phyloP scores from a whole-genome alignment of 2,888 invertebrate genomes.

The Meiosimyza platycephala region DNA sequence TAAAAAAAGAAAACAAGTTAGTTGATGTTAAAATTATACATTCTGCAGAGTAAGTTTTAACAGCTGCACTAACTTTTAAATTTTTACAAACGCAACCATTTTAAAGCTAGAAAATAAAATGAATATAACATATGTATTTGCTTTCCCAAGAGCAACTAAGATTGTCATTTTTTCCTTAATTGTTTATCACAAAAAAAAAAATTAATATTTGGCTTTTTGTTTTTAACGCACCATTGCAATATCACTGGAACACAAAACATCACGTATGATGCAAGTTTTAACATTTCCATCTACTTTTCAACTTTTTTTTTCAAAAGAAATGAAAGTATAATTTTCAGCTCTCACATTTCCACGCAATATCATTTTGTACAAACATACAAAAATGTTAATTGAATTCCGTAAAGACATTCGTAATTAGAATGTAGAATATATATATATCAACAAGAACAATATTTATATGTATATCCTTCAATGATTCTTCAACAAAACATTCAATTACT shows the following conservation, averaged over 20 bases:
- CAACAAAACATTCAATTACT: slow-evolving; percentile 1
- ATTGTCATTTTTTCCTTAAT: no score
- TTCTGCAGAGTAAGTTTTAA: no score
- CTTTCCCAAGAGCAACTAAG: no score
- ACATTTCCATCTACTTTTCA: background rate
- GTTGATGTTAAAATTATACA: no score
- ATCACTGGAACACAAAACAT: slow-evolving; percentile 17
- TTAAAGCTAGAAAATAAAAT: no score
- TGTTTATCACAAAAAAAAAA: no score
- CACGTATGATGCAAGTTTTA: background rate
- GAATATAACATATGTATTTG: no score
- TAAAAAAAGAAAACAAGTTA: no score
- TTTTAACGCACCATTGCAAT: background rate
- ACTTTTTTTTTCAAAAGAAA: slow-evolving; percentile 7
- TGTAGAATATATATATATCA: background rate
- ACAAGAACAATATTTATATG: slow-evolving; percentile 10
- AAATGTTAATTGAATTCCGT: background rate
- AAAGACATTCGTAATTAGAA: slow-evolving; percentile 5
- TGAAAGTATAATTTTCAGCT: background rate
- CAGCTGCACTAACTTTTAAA: no score
- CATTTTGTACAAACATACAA: background rate
- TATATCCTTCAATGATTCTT: slow-evolving; percentile 13
- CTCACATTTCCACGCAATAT: background rate
- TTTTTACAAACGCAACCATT: no score
- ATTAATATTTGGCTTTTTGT: no score